Evolutionary conservation across 2,888 invertebrate genomes (phyloP).

Genomic region (Cantharis lateralis): DNA sequence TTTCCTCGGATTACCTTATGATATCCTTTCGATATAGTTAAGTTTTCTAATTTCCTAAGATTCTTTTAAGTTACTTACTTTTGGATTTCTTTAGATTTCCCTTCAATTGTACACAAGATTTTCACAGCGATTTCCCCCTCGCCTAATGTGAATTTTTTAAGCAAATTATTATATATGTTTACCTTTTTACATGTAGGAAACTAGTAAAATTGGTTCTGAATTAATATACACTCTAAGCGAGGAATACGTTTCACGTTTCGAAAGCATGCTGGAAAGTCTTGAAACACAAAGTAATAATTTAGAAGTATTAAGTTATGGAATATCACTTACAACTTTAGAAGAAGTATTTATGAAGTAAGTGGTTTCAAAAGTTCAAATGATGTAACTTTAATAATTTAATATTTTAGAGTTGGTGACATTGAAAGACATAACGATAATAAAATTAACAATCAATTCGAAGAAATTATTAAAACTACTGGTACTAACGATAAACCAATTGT

Average conservation of each 20-base stretch:
- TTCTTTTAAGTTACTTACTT: too few relatives aligned
- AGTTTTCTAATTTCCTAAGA: too few relatives aligned
- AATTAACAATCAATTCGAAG: not conserved
- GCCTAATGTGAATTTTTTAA: too few relatives aligned
- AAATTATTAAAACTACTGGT: not conserved
- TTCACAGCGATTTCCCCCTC: too few relatives aligned
- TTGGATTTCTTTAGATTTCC: too few relatives aligned
- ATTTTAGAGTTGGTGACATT: conserved; percentile 40
- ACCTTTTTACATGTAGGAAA: not conserved
- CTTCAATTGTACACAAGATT: too few relatives aligned
- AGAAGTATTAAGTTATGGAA: not conserved
- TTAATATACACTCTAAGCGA: not conserved
- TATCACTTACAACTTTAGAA: conserved; percentile 1
- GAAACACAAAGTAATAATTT: not conserved
- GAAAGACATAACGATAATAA: conserved; percentile 2
- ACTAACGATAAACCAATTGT: not conserved
- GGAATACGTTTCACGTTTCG: not conserved
- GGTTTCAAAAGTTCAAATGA: not conserved
- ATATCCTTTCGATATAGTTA: too few relatives aligned
- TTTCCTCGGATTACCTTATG: too few relatives aligned
- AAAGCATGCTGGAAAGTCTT: not conserved
- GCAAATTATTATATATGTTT: not conserved
- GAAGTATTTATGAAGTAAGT: conserved; percentile 1
- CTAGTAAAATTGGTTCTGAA: not conserved
- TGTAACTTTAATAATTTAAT: not conserved